These are phyloP conservation scores for Tribolium castaneum DNA, from an alignment of 1,140 invertebrate species.

Conservation along the genomic window DNA sequence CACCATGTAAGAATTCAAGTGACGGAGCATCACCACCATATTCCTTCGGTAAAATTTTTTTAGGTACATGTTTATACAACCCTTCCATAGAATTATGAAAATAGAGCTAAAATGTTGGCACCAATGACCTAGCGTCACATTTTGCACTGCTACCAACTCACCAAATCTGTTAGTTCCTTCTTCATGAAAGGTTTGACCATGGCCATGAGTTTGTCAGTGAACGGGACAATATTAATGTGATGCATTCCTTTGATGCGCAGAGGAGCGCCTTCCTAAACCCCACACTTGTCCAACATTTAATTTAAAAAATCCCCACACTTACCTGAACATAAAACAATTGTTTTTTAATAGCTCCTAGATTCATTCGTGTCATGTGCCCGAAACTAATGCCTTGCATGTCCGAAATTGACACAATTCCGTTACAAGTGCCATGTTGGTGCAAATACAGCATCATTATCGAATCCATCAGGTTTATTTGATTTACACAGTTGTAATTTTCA, in stretches of 20 bases:
- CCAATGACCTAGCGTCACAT: too few relatives aligned
- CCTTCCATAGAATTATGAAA: conserved; percentile 59
- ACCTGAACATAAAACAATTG: conserved; percentile 73
- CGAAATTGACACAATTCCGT: conserved; percentile 70
- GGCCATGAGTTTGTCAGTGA: conserved; percentile 76
- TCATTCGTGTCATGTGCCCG: conserved; percentile 71
- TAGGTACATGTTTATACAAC: conserved; percentile 55
- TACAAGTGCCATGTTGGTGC: conserved; percentile 65
- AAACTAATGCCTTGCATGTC: conserved; percentile 70
- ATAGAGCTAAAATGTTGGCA: neutral
- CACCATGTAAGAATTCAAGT: too few relatives aligned
- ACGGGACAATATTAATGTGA: conserved; percentile 74
- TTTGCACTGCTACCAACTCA: too few relatives aligned
- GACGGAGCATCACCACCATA: conserved; percentile 62
- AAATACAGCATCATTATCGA: conserved; percentile 71
- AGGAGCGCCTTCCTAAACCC: conserved; percentile 62
- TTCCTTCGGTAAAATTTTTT: conserved; percentile 66
- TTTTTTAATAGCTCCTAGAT: conserved; percentile 71
- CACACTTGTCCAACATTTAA: neutral
- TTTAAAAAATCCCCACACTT: conserved; percentile 66
- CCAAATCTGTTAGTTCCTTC: conserved; percentile 69
- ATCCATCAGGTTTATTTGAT: conserved; percentile 66
- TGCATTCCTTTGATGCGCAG: conserved; percentile 74
- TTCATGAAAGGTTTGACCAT: conserved; percentile 78
- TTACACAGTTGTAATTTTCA: conserved; percentile 69